Percentiles rank a stretch among this genome's conserved stretches.
Evolutionary conservation across 1,140 invertebrate genomes (phyloP).

Genomic region (Agrilus planipennis): DNA sequence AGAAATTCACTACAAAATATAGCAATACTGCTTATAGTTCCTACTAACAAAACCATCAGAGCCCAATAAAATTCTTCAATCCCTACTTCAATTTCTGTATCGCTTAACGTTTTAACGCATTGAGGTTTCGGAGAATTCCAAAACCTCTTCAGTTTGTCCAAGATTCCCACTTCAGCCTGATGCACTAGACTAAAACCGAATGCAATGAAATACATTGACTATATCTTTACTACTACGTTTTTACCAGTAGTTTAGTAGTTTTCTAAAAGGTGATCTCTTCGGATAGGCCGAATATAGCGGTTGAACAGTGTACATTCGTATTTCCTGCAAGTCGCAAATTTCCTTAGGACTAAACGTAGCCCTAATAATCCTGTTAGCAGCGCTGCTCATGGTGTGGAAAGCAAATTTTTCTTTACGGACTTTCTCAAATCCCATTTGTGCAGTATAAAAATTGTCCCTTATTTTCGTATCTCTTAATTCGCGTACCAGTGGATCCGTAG

Average conservation of each 20-base stretch:
- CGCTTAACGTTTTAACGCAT: slow-evolving; percentile 10
- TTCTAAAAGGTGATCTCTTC: slow-evolving; percentile 23
- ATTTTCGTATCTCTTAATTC: slow-evolving; percentile 26
- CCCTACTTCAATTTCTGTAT: slow-evolving; percentile 10
- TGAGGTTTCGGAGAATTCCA: slow-evolving; percentile 14
- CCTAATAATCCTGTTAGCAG: slow-evolving; percentile 25
- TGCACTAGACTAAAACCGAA: slow-evolving; percentile 10
- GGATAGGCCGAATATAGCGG: slow-evolving; percentile 21
- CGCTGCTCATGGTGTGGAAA: slow-evolving; percentile 22
- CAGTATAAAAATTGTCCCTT: slow-evolving; percentile 14
- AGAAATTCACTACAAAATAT: slow-evolving; percentile 6
- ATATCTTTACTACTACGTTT: slow-evolving; percentile 1
- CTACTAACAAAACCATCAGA: slow-evolving; percentile 5
- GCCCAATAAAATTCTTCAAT: slow-evolving; percentile 15
- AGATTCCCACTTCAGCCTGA: slow-evolving; percentile 11
- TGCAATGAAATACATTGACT: neutral
- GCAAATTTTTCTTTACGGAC: slow-evolving; percentile 23
- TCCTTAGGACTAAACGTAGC: slow-evolving; percentile 18
- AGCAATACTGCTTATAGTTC: slow-evolving; percentile 6
- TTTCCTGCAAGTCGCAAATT: slow-evolving; percentile 26
- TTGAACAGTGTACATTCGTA: slow-evolving; percentile 21
- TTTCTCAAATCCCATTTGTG: slow-evolving; percentile 16
- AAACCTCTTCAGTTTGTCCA: slow-evolving; percentile 12
- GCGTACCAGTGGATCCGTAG: slow-evolving; percentile 39
- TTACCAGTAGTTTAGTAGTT: slow-evolving; percentile 25